Percentiles rank a stretch among this genome's conserved stretches.
These are phyloP conservation scores for Ormyrus labotus DNA, from an alignment of 2,888 invertebrate species.

Conservation along the genomic window DNA sequence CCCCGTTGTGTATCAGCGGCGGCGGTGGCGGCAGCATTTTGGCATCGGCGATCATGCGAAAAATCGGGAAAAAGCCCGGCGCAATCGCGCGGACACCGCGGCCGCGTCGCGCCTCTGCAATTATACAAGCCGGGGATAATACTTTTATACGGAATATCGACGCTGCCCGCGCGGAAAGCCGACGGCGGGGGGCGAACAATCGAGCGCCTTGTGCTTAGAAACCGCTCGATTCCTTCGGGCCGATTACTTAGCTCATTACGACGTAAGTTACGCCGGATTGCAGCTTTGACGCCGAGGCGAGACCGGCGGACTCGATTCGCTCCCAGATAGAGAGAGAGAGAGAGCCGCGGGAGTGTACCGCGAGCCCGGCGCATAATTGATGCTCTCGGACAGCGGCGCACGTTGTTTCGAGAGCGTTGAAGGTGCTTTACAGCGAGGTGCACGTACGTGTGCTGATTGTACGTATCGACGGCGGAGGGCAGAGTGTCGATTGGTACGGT, in stretches of 20 bases:
- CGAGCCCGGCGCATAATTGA: constrained; percentile 1
- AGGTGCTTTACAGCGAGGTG: too few relatives aligned
- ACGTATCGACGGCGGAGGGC: too few relatives aligned
- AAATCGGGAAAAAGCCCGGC: constrained; percentile 7
- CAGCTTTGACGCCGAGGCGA: too few relatives aligned
- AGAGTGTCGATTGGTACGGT: too few relatives aligned
- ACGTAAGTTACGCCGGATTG: background rate
- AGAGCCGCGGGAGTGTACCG: too few relatives aligned
- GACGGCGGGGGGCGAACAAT: background rate
- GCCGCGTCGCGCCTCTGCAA: background rate
- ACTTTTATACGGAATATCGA: background rate
- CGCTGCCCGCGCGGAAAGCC: too few relatives aligned
- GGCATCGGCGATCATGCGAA: constrained; percentile 6
- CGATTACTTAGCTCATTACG: constrained; percentile 45
- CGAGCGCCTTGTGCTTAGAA: background rate
- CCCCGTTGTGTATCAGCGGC: background rate
- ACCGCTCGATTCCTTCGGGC: constrained; percentile 14
- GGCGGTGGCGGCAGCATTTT: background rate
- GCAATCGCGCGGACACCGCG: background rate
- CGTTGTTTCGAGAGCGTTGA: background rate
- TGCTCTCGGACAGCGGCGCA: background rate
- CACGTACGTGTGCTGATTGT: too few relatives aligned
- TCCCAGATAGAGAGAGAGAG: too few relatives aligned
- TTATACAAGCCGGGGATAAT: background rate
- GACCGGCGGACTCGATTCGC: constrained; percentile 17